Conservation (phyloP, 2,888 invertebrate species). For the Drosophila imparisetae region DNA sequence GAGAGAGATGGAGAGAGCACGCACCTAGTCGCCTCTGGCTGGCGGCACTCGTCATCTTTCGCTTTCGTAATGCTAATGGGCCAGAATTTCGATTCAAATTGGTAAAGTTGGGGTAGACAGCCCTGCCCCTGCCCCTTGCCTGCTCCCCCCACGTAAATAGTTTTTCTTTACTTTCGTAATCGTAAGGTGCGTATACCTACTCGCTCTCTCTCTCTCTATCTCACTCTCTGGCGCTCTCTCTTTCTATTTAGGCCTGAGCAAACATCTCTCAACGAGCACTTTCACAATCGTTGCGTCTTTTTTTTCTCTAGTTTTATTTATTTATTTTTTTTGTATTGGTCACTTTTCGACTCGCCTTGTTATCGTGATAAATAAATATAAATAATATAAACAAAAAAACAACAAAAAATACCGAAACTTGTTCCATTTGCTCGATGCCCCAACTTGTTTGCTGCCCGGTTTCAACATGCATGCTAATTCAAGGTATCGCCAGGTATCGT, state of each 20-base stretch:
- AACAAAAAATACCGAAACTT: background rate
- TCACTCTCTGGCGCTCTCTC: background rate
- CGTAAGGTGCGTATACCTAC: slow-evolving; percentile 18
- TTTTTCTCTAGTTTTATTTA: background rate
- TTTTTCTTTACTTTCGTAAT: slow-evolving; percentile 21
- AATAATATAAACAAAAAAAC: slow-evolving; percentile 24
- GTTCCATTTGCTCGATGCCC: slow-evolving; percentile 12
- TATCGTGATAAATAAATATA: slow-evolving; percentile 55
- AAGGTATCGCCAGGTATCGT: slow-evolving; percentile 19
- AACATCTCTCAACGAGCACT: slow-evolving; percentile 19
- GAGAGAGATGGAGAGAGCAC: background rate
- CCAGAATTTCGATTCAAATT: slow-evolving; percentile 28
- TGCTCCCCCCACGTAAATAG: slow-evolving; percentile 15
- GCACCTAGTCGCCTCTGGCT: slow-evolving; percentile 11
- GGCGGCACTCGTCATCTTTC: slow-evolving; percentile 39
- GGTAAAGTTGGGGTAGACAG: slow-evolving; percentile 8
- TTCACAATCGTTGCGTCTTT: slow-evolving; percentile 41
- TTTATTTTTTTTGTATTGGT: background rate
- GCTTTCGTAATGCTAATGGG: slow-evolving; percentile 55
- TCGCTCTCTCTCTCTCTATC: background rate
- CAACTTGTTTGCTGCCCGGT: slow-evolving; percentile 11
- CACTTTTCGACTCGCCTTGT: slow-evolving; percentile 19
- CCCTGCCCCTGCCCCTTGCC: background rate
- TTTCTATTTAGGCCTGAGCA: slow-evolving; percentile 3
- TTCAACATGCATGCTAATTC: slow-evolving; percentile 15